Evolutionary conservation across 2,888 invertebrate species (phyloP).

Genomic region (Microctonus brassicae): DNA sequence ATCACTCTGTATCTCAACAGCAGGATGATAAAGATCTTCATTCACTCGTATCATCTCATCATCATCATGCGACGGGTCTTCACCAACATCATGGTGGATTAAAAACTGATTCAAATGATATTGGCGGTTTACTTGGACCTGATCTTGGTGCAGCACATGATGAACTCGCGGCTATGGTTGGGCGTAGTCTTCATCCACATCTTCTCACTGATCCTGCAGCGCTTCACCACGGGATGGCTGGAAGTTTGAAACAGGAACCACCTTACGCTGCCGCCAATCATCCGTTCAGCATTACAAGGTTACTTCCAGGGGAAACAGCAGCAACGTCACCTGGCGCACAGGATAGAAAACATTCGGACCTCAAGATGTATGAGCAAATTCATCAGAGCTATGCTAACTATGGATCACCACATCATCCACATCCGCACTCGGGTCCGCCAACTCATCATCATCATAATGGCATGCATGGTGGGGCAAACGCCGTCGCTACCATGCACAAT

Average conservation of each 20-base stretch:
- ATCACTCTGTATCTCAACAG: conserved; percentile 64
- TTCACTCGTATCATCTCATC: conserved; percentile 80
- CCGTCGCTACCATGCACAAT: conserved; percentile 74
- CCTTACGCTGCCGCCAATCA: conserved; percentile 87
- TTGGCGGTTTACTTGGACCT: conserved; percentile 62
- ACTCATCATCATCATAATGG: conserved; percentile 75
- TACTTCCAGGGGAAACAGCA: conserved; percentile 90
- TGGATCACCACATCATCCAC: conserved; percentile 74
- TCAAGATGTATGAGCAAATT: conserved; percentile 92
- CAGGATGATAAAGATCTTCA: conserved; percentile 74
- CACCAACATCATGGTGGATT: conserved; percentile 60
- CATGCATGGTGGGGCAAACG: conserved; percentile 75
- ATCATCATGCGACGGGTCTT: conserved; percentile 64
- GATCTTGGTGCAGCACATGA: conserved; percentile 70
- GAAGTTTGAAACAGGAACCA: conserved; percentile 84
- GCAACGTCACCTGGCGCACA: conserved; percentile 65
- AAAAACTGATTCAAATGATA: conserved; percentile 60
- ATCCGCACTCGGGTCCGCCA: conserved; percentile 72
- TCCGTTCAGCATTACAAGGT: conserved; percentile 94
- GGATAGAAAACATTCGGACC: conserved; percentile 75
- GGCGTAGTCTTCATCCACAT: conserved; percentile 75
- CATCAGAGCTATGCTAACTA: conserved; percentile 74
- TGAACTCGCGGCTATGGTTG: conserved; percentile 77
- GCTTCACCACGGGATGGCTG: conserved; percentile 72
- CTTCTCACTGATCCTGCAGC: conserved; percentile 70